phyloP scores from a whole-genome alignment of 2,113 vertebrate species.

The Paradoxurus hermaphroditus region DNA sequence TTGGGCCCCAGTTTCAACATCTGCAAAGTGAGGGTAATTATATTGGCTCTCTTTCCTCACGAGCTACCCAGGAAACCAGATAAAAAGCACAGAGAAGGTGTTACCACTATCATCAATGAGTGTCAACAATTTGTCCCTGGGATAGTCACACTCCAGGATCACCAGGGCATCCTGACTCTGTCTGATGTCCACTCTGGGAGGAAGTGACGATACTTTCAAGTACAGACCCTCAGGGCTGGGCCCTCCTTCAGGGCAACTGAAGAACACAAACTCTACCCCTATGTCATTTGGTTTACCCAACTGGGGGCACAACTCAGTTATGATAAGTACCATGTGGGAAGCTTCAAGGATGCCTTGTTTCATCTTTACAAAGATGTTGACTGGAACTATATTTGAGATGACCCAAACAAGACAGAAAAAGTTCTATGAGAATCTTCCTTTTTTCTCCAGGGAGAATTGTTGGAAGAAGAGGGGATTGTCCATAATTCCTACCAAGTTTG shows the following conservation, averaged over 20 bases:
- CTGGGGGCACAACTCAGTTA: not conserved
- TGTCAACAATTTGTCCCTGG: not conserved
- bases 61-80: not conserved
- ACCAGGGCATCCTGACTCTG: not conserved
- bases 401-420: not conserved
- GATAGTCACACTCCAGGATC: not conserved
- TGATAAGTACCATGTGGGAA: not conserved
- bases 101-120: not conserved
- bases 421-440: not conserved
- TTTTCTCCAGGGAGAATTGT: constrained; percentile 88
- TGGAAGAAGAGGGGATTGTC: constrained; percentile 97
- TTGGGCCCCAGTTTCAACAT: not conserved
- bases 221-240: not conserved
- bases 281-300: not conserved
- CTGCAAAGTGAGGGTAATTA: not conserved
- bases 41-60: not conserved
- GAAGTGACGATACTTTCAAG: not conserved
- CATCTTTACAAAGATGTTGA: not conserved
- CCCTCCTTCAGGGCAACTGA: not conserved
- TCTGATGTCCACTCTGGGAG: not conserved
- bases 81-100: not conserved
- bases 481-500: constrained; percentile 96
- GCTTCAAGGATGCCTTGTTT: not conserved
- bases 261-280: not conserved
- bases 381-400: not conserved